Evolutionary conservation across 2,797 vertebrate species (phyloP).

Genomic region (Sebastes iracundus): DNA sequence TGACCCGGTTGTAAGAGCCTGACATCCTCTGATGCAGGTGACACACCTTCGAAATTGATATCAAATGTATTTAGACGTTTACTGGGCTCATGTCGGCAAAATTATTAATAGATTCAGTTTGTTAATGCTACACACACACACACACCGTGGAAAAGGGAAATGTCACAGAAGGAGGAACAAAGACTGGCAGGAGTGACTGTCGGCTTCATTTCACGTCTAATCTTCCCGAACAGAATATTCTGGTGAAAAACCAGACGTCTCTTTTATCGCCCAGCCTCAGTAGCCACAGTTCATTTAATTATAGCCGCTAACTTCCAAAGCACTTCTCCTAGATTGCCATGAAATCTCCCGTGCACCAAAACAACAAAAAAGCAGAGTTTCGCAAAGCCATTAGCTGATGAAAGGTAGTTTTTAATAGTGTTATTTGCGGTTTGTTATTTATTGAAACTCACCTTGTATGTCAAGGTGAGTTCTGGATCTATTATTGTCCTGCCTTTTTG

Average conservation of each 20-base stretch:
- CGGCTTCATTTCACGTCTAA: constrained; percentile 44
- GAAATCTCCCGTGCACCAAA: neutral
- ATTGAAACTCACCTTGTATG: constrained; percentile 1
- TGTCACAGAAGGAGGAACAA: constrained; percentile 32
- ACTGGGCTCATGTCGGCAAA: neutral
- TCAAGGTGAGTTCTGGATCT: constrained; percentile 19
- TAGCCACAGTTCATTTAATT: constrained; percentile 30
- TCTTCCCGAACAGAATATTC: constrained; percentile 30
- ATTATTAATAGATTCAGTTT: constrained; percentile 27
- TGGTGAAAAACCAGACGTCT: neutral
- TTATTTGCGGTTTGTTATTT: constrained; percentile 5
- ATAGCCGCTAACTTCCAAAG: constrained; percentile 27
- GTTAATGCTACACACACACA: neutral
- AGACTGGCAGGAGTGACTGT: constrained; percentile 1
- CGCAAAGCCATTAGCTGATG: constrained; percentile 56
- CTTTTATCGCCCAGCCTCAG: neutral
- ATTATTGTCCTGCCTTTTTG: neutral
- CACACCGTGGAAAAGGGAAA: constrained; percentile 10
- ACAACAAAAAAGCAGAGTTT: constrained; percentile 35
- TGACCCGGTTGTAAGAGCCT: constrained; percentile 1
- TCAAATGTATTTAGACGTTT: neutral
- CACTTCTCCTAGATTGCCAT: constrained; percentile 28
- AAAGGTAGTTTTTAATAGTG: constrained; percentile 10
- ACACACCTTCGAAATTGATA: neutral
- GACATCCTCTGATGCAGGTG: neutral